phyloP scores from a whole-genome alignment of 1,140 invertebrate genomes.

The Pachypeltis micranthus region DNA sequence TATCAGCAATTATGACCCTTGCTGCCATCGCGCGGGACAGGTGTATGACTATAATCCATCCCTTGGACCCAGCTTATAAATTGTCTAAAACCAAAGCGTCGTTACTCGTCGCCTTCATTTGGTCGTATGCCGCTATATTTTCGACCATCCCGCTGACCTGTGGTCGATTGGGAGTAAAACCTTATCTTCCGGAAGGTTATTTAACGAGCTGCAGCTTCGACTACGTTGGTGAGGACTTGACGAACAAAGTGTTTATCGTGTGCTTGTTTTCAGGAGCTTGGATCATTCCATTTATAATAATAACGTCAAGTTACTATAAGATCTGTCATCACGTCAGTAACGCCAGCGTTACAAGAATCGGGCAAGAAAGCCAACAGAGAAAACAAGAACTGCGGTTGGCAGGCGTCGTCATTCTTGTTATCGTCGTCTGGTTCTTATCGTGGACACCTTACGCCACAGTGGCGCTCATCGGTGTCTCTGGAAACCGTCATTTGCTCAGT shows the following conservation, averaged over 20 bases:
- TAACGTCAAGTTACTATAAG: conserved; percentile 55
- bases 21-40: conserved; percentile 57
- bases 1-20: conserved; percentile 54
- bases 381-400: conserved; percentile 54
- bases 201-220: conserved; percentile 71
- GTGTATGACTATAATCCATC: conserved; percentile 57
- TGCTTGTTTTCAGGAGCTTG: conserved; percentile 54
- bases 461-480: conserved; percentile 56
- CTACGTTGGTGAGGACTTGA: conserved; percentile 48
- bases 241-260: conserved; percentile 49
- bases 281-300: conserved; percentile 52
- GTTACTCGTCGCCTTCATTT: conserved; percentile 48
- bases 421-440: conserved; percentile 56
- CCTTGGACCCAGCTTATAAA: conserved; percentile 46
- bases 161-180: conserved; percentile 49
- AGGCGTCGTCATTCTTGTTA: conserved; percentile 50
- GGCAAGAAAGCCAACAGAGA: conserved; percentile 48
- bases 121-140: conserved; percentile 57
- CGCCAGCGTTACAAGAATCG: conserved; percentile 31
- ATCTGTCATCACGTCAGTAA: conserved; percentile 37
- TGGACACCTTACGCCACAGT: conserved; percentile 67
- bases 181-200: conserved; percentile 65
- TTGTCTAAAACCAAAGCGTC: conserved; percentile 48
- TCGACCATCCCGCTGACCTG: conserved; percentile 51
- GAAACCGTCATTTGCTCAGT: conserved; percentile 45